Percentiles rank a stretch among this genome's conserved stretches.
These are phyloP conservation scores for Coelopa frigida DNA, from an alignment of 1,140 invertebrate genomes.

Conservation along the genomic window DNA sequence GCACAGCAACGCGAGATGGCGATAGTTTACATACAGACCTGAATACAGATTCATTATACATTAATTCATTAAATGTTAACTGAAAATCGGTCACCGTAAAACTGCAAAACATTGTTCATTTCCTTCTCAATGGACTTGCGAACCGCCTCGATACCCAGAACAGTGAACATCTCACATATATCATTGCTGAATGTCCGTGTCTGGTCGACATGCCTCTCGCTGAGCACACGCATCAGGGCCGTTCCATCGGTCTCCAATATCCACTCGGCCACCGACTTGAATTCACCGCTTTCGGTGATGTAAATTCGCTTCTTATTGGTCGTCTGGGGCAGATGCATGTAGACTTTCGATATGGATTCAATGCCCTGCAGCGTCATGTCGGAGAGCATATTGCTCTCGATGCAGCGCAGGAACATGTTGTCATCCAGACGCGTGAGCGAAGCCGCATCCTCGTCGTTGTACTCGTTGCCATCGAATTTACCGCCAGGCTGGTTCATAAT, in stretches of 20 bases:
- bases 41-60: neutral
- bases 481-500: conserved; percentile 94
- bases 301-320: conserved; percentile 95
- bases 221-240: conserved; percentile 90
- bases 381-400: conserved; percentile 95
- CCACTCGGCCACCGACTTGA: conserved; percentile 96
- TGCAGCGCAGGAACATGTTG: conserved; percentile 93
- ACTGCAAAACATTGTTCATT: conserved; percentile 97
- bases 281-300: conserved; percentile 93
- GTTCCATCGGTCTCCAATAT: conserved; percentile 97
- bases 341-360: conserved; percentile 83
- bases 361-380: conserved; percentile 94
- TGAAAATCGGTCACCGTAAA: conserved; percentile 64
- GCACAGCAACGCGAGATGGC: conserved; percentile 96
- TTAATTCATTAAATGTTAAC: neutral
- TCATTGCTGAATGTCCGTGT: conserved; percentile 94
- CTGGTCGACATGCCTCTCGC: conserved; percentile 91
- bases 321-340: conserved; percentile 97
- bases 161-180: conserved; percentile 96
- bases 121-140: conserved; percentile 97
- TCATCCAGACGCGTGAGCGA: conserved; percentile 98
- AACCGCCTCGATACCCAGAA: conserved; percentile 95
- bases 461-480: conserved; percentile 64
- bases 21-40: conserved; percentile 92
- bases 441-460: conserved; percentile 60